A percentile compares a stretch with the other conserved stretches of the same genome.
Evolutionary conservation across 2,113 vertebrate genomes (phyloP).

Genomic region (Lamprotornis superbus): DNA sequence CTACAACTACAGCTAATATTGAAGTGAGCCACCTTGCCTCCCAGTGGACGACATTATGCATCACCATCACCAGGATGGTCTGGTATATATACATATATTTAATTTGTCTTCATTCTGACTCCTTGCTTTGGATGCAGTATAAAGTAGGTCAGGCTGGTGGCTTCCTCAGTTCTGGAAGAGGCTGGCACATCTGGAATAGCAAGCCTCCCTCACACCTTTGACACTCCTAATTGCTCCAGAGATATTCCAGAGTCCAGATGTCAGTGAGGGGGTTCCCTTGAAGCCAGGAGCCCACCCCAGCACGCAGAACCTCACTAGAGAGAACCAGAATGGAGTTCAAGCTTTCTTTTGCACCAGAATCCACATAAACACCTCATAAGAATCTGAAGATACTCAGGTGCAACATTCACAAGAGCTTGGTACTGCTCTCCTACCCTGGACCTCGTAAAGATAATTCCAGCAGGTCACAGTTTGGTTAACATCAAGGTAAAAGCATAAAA

Average conservation of each 20-base stretch:
- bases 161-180: neutral
- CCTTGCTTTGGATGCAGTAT: neutral
- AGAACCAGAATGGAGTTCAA: neutral
- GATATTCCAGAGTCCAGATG: neutral
- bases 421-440: neutral
- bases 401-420: neutral
- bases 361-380: neutral
- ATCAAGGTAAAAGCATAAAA: neutral
- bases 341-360: neutral
- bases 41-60: neutral
- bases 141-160: neutral
- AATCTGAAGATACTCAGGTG: neutral
- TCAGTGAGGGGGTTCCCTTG: accelerated
- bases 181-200: neutral
- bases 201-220: neutral
- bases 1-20: neutral
- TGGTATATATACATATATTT: neutral
- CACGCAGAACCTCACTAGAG: neutral
- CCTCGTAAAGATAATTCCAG: neutral
- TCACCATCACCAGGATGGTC: neutral
- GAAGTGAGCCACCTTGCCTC: neutral
- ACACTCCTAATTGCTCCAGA: neutral
- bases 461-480: neutral
- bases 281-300: neutral
- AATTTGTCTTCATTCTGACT: neutral